Conservation (phyloP, 2,888 invertebrate genomes). For the Diadromus collaris region DNA sequence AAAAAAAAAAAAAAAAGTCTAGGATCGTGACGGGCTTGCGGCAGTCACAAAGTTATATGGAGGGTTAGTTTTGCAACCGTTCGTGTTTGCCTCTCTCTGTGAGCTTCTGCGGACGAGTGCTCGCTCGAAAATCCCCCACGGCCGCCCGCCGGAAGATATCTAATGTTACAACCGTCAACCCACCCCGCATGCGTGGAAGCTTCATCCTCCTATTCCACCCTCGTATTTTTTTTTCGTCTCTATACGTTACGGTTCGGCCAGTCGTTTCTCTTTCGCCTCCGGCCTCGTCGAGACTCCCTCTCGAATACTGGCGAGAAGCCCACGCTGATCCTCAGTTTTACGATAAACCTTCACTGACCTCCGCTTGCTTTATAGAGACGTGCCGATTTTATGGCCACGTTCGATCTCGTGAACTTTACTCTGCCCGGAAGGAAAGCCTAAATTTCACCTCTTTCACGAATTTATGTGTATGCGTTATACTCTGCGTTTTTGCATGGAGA, state of each 20-base stretch:
- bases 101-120: background rate
- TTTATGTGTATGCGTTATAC: too few species aligned
- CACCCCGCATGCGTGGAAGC: background rate
- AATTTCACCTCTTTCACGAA: background rate
- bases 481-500: too few species aligned
- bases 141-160: constrained; percentile 67
- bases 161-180: constrained; percentile 65
- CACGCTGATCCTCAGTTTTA: constrained; percentile 53
- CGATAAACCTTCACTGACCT: constrained; percentile 58
- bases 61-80: constrained; percentile 6
- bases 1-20: constrained; percentile 29
- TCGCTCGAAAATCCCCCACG: constrained; percentile 21
- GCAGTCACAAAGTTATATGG: background rate
- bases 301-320: constrained; percentile 67
- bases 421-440: background rate
- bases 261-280: constrained; percentile 26
- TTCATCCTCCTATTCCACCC: constrained; percentile 1
- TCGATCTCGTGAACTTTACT: constrained; percentile 8
- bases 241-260: background rate
- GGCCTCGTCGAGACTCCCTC: constrained; percentile 26
- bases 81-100: background rate
- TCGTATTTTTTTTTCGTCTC: background rate
- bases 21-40: constrained; percentile 2
- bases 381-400: constrained; percentile 20
- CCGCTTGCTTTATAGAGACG: constrained; percentile 42